Conservation (phyloP, 2,797 vertebrate species). For the Syndactyla subalaris region DNA sequence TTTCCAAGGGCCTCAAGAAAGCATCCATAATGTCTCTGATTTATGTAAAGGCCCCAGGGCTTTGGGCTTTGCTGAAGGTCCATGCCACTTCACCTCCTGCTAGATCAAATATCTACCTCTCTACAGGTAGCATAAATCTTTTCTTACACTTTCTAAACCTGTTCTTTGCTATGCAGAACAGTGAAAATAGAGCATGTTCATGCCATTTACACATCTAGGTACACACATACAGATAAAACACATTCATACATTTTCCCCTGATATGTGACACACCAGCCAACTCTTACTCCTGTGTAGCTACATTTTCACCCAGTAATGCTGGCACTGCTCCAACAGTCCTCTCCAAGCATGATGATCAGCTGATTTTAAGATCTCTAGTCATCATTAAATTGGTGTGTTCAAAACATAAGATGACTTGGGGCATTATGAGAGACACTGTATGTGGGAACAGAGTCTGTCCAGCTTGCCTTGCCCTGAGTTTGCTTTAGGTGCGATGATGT, state of each 20-base stretch:
- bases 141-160: not conserved
- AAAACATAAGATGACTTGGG: not conserved
- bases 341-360: not conserved
- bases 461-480: not conserved
- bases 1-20: not conserved
- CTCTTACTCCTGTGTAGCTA: rapidly evolving
- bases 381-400: not conserved
- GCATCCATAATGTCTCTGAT: not conserved
- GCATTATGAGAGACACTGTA: not conserved
- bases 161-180: not conserved
- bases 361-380: not conserved
- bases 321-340: not conserved
- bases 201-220: too few relatives aligned
- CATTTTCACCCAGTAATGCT: not conserved
- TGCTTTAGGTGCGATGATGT: not conserved
- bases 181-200: not conserved
- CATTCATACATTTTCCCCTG: not conserved
- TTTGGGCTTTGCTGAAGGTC: not conserved
- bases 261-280: not conserved
- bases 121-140: not conserved
- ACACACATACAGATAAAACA: not conserved
- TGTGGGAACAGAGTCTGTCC: not conserved
- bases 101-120: not conserved
- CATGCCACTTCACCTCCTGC: not conserved
- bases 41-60: not conserved